Base-by-base conservation (phyloP, 2,888 invertebrate genomes). In the Andrena marginata region DNA sequence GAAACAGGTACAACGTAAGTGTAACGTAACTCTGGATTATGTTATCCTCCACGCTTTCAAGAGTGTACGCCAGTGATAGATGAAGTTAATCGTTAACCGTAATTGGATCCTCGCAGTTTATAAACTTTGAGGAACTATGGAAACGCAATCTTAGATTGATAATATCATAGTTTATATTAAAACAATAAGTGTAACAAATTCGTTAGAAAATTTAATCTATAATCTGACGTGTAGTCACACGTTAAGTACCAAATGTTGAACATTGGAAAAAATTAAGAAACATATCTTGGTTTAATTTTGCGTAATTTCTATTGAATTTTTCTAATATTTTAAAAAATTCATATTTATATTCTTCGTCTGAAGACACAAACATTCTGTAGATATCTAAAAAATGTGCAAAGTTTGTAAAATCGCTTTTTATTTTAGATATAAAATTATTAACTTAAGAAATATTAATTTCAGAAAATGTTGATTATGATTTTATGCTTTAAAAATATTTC, bases 21-120 rank as follows among this genome's bases (percentile, higher is more conserved):
- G 70, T 56, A 77, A 69, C 62, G 51, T 68, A 77, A 80, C 71
- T 56, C 35, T 29, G 71, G 54, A 35, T 76, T 6, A 20, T 59
- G n/a, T 48, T 84, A 68, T 76, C 64, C 59, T 69, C 60, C 48
- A n/a, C n/a, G 60, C 59, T 49, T 64, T 29, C 67, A 29, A 54
- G 48, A 64, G 3, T 49, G 23, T 26, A 31, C 31, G 26, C 48
- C 54, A 70, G 48, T 54, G 51, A 62, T 35, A 31, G 67, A 62
- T 69, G 51, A 56, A 73, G 42, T 72, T 70, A 69, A 73, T 76
- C 62, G 48, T 62, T 63, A 20, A 29, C 62, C 48, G 56, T 69
- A 63, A 80, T 69, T 76, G 69, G 48, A 48, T 56, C 10, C 16
- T 54, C 26, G 49, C 54, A 31, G 60, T 51, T 54, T 20, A 48